Percentiles rank a stretch among this genome's conserved stretches.
phyloP scores from a whole-genome alignment of 2,888 invertebrate species.

The Branchinecta sandiegonensis region DNA sequence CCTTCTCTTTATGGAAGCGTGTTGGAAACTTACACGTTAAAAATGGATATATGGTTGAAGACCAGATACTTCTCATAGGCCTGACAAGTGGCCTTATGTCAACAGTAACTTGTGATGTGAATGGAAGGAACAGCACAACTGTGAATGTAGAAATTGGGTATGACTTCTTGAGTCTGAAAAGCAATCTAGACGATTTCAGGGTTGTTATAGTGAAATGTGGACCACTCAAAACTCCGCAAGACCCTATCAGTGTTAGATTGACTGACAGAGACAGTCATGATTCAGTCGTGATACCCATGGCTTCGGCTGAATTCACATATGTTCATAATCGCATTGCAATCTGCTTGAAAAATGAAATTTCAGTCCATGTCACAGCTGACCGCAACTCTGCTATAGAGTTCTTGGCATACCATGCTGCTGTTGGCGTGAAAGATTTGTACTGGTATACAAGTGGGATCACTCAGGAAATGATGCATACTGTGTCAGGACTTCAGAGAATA shows the following conservation, averaged over 20 bases:
- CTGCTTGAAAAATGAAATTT: not conserved
- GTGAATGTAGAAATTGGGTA: not conserved
- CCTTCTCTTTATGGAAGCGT: not conserved
- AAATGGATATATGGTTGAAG: not conserved
- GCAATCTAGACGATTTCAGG: not conserved
- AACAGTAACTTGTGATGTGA: not conserved
- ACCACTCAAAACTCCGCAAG: not conserved
- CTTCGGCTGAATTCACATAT: not conserved
- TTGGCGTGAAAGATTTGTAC: constrained; percentile 1
- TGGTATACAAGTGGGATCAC: not conserved
- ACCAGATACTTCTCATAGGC: not conserved
- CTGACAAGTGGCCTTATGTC: constrained; percentile 4
- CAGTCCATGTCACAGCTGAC: not conserved
- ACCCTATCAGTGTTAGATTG: not conserved
- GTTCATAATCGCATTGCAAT: not conserved
- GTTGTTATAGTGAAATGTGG: not conserved
- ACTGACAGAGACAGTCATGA: not conserved
- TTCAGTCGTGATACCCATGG: not conserved
- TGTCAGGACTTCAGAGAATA: not conserved
- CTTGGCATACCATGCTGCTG: constrained; percentile 8
- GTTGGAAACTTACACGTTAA: not conserved
- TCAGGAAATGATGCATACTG: not conserved
- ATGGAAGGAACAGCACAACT: not conserved
- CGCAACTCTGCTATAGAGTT: not conserved
- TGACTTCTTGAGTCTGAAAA: constrained; percentile 6